phyloP scores from a whole-genome alignment of 2,113 vertebrate species.

The Eupsittula cactorum region DNA sequence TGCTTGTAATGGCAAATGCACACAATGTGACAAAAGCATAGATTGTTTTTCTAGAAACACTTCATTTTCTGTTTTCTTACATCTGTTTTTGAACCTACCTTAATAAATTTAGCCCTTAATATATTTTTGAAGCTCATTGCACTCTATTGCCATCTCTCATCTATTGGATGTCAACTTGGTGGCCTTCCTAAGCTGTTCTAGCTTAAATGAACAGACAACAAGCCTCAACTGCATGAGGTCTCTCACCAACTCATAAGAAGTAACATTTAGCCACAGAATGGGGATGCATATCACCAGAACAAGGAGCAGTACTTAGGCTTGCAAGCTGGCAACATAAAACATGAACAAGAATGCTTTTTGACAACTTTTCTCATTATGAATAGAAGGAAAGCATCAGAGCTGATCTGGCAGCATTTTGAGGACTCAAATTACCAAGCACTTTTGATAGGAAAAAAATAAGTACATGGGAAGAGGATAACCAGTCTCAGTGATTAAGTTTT shows the following conservation, averaged over 20 bases:
- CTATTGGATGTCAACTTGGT: not conserved
- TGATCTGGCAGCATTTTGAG: not conserved
- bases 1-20: not conserved
- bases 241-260: not conserved
- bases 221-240: not conserved
- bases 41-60: not conserved
- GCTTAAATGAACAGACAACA: not conserved
- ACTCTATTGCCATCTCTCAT: not conserved
- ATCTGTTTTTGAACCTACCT: not conserved
- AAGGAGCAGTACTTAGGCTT: not conserved
- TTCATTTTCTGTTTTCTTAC: not conserved
- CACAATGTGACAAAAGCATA: not conserved
- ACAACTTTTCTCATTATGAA: not conserved
- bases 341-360: not conserved
- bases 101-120: not conserved
- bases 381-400: not conserved
- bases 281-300: not conserved
- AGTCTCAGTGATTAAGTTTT: not conserved
- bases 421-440: not conserved
- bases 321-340: not conserved
- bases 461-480: not conserved
- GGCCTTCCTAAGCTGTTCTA: not conserved
- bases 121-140: not conserved
- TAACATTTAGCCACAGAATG: not conserved
- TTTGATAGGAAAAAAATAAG: not conserved